A percentile compares a stretch with the other conserved stretches of the same genome.
Evolutionary conservation across 2,113 vertebrate genomes (phyloP).

Genomic region (Eonycteris spelaea): DNA sequence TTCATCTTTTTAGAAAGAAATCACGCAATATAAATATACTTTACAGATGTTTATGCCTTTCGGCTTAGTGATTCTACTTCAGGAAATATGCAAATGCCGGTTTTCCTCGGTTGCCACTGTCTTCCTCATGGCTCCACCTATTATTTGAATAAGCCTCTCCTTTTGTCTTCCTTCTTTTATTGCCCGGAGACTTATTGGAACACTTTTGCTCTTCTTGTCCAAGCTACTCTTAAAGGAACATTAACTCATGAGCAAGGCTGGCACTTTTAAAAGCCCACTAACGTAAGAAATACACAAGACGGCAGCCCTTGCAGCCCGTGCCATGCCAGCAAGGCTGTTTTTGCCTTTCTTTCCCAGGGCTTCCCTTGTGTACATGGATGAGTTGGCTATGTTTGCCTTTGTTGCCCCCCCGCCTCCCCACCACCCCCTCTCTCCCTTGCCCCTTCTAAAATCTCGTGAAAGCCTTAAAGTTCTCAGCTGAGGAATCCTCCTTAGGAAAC

Average conservation of each 20-base stretch:
- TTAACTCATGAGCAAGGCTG: not conserved
- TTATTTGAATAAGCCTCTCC: not conserved
- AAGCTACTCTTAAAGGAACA: constrained; percentile 8
- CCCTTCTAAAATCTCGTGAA: not conserved
- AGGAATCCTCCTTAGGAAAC: not conserved
- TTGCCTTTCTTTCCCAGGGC: not conserved
- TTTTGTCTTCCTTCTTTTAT: not conserved
- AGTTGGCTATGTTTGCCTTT: not conserved
- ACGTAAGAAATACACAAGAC: fast-evolving
- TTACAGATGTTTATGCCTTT: not conserved
- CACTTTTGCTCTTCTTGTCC: not conserved
- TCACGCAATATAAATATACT: not conserved
- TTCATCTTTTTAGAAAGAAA: not conserved
- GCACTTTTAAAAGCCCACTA: not conserved
- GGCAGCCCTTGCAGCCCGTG: not conserved
- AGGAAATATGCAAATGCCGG: not conserved
- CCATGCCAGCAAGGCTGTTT: fast-evolving
- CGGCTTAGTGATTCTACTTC: not conserved
- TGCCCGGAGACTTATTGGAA: not conserved
- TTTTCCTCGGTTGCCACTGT: not conserved
- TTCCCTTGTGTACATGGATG: fast-evolving
- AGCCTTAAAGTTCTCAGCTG: not conserved
- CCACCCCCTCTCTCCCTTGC: not conserved
- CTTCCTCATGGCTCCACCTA: not conserved
- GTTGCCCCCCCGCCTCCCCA: not conserved